Conservation (phyloP, 2,888 invertebrate genomes). For the Rotaria sp. region DNA sequence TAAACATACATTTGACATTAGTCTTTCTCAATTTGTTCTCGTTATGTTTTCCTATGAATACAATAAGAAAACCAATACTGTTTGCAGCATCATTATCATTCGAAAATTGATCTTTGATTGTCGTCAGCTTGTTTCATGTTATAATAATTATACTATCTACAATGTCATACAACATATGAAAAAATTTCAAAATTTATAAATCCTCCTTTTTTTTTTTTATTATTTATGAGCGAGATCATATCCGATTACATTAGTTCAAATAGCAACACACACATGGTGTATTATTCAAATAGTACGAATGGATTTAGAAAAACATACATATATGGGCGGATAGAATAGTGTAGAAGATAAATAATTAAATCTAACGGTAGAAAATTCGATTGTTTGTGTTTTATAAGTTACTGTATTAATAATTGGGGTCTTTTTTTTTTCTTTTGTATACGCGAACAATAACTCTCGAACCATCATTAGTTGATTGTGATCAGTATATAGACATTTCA, state of each 20-base stretch:
- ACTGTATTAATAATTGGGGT: neutral
- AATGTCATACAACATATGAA: too few species aligned
- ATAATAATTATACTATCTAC: too few species aligned
- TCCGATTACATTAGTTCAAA: neutral
- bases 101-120: neutral
- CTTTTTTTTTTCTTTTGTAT: neutral
- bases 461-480: slow-evolving; percentile 3
- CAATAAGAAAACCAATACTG: neutral
- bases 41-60: slow-evolving; percentile 10
- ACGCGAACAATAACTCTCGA: neutral
- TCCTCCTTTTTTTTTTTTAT: neutral
- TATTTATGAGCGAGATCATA: neutral
- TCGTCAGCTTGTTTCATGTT: neutral
- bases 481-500: neutral
- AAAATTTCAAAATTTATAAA: too few species aligned
- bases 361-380: neutral
- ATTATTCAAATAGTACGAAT: neutral
- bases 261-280: neutral
- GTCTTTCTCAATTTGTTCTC: slow-evolving; percentile 10
- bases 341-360: neutral
- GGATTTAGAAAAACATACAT: neutral
- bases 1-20: slow-evolving; percentile 8
- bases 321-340: too few species aligned
- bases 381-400: neutral
- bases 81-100: neutral